These are phyloP conservation scores for Hybognathus amarus DNA, from an alignment of 2,797 vertebrate genomes.

Conservation along the genomic window DNA sequence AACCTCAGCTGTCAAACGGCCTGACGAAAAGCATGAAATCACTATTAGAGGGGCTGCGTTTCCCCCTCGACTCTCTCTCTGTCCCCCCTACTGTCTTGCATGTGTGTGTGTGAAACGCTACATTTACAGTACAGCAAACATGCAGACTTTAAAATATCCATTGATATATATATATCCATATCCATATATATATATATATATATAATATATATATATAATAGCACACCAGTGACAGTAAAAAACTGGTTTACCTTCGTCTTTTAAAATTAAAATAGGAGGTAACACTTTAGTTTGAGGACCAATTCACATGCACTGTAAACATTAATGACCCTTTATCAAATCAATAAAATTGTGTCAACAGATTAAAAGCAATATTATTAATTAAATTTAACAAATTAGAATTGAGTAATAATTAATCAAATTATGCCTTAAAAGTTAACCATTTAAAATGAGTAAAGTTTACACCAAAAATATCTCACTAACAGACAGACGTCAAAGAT, in stretches of 20 bases:
- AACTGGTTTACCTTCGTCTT: not conserved
- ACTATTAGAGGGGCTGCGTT: slow-evolving; percentile 79
- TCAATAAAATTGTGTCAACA: no score
- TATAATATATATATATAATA: not conserved
- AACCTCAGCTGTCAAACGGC: slow-evolving; percentile 81
- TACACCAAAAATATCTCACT: no score
- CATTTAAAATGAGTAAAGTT: no score
- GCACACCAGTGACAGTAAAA: no score
- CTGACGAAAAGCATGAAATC: slow-evolving; percentile 86
- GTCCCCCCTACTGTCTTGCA: not conserved
- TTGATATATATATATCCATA: not conserved
- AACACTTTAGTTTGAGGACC: not conserved
- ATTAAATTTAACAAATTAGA: no score
- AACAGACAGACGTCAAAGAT: no score
- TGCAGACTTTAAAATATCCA: slow-evolving; percentile 1
- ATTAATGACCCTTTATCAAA: no score
- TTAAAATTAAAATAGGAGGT: not conserved
- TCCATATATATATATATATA: not conserved
- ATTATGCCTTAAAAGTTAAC: no score
- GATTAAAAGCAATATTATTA: no score
- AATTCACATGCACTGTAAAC: not conserved
- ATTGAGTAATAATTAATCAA: no score
- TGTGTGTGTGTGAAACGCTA: slow-evolving; percentile 4
- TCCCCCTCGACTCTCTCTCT: not conserved
- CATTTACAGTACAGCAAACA: slow-evolving; percentile 23